These are phyloP conservation scores for Ctena decussata DNA, from an alignment of 2,888 invertebrate genomes.

Conservation along the genomic window DNA sequence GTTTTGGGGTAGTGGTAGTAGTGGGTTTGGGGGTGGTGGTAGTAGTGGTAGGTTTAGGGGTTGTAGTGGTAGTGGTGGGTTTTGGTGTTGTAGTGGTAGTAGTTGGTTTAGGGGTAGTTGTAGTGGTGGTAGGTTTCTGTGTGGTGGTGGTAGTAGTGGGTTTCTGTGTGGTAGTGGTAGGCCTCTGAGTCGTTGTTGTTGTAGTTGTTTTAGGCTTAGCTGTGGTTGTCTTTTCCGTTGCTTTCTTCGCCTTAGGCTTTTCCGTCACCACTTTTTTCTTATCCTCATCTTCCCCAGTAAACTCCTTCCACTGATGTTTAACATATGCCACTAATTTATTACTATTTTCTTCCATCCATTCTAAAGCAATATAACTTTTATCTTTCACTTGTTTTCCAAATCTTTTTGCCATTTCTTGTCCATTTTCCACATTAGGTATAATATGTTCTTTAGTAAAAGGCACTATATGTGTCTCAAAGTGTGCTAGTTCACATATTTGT, in stretches of 20 bases:
- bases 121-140: slow-evolving; percentile 22
- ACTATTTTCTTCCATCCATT: slow-evolving; percentile 46
- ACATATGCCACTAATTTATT: slow-evolving; percentile 32
- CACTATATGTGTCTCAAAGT: slow-evolving; percentile 50
- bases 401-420: slow-evolving; percentile 27
- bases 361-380: slow-evolving; percentile 21
- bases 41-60: slow-evolving; percentile 42
- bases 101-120: slow-evolving; percentile 50
- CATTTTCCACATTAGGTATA: slow-evolving; percentile 39
- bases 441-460: slow-evolving; percentile 51
- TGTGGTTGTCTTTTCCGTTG: not conserved
- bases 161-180: slow-evolving; percentile 7
- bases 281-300: slow-evolving; percentile 42
- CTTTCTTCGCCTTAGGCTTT: not conserved
- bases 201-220: slow-evolving; percentile 19
- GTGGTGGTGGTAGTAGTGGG: slow-evolving; percentile 12
- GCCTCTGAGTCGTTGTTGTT: slow-evolving; percentile 1
- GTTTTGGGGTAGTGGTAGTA: slow-evolving; percentile 27
- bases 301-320: slow-evolving; percentile 32
- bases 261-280: not conserved
- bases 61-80: slow-evolving; percentile 36
- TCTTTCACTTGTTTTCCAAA: slow-evolving; percentile 11
- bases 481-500: slow-evolving; percentile 49
- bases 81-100: slow-evolving; percentile 43
- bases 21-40: slow-evolving; percentile 41